These are phyloP conservation scores for Bufotes viridis DNA, from an alignment of 2,797 vertebrate genomes.

Conservation along the genomic window DNA sequence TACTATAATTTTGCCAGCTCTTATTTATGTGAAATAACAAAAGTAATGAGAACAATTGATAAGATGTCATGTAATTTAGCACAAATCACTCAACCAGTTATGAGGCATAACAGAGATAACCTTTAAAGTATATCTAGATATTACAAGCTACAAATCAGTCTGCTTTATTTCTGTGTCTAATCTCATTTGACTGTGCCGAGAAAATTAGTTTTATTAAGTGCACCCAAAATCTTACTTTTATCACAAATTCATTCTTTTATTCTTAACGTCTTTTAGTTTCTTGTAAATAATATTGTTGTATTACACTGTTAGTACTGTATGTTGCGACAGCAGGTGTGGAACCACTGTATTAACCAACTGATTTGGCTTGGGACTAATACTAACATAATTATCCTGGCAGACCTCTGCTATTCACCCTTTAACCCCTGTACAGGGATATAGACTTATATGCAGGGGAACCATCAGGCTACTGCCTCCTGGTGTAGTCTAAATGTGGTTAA, in stretches of 20 bases:
- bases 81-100: conserved; percentile 52
- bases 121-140: conserved; percentile 53
- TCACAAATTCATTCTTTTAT: background rate
- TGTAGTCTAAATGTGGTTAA: no score
- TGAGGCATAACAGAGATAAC: conserved; percentile 46
- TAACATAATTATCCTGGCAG: no score
- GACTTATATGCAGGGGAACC: no score
- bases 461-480: no score
- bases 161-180: conserved; percentile 15
- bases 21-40: conserved; percentile 49
- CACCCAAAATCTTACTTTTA: background rate
- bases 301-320: background rate
- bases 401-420: no score
- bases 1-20: conserved; percentile 33
- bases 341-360: no score
- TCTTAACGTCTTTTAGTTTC: background rate
- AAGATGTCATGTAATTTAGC: conserved; percentile 51
- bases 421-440: no score
- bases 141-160: background rate
- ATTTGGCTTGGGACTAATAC: no score
- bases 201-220: conserved; percentile 29
- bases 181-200: conserved; percentile 35
- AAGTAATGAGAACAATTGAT: conserved; percentile 53
- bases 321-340: no score
- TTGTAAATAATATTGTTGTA: background rate